Conservation (phyloP, 2,888 invertebrate genomes). For the Melanostoma mellinum region DNA sequence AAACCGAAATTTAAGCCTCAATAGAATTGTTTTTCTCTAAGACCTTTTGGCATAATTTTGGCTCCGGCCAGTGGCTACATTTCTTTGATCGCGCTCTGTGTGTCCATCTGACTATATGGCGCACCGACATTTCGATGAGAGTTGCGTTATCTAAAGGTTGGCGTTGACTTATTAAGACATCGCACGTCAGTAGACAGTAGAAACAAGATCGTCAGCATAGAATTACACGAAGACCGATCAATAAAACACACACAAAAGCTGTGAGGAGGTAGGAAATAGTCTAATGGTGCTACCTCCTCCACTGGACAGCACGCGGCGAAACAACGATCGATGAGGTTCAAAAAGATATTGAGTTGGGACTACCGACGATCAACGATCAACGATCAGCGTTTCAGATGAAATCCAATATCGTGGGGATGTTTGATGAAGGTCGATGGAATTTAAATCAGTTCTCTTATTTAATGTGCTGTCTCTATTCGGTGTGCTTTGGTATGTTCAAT, state of each 20-base stretch:
- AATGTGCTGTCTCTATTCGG: slow-evolving; percentile 55
- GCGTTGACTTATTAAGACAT: slow-evolving; percentile 73
- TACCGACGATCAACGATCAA: slow-evolving; percentile 26
- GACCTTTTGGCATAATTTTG: slow-evolving; percentile 53
- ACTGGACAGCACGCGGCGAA: neutral
- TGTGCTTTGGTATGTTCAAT: slow-evolving; percentile 61
- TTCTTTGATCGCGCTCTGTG: slow-evolving; percentile 37
- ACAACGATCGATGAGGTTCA: slow-evolving; percentile 9
- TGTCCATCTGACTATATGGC: slow-evolving; percentile 61
- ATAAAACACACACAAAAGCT: slow-evolving; percentile 50
- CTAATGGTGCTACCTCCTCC: neutral
- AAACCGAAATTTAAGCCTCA: slow-evolving; percentile 69
- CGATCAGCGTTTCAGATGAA: slow-evolving; percentile 58
- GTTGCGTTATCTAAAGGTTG: slow-evolving; percentile 53
- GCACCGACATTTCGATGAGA: slow-evolving; percentile 55
- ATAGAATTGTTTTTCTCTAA: slow-evolving; percentile 55
- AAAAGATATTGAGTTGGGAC: slow-evolving; percentile 37
- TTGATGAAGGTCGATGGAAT: slow-evolving; percentile 68
- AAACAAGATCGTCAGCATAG: slow-evolving; percentile 73
- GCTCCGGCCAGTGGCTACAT: slow-evolving; percentile 45
- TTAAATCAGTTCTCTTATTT: slow-evolving; percentile 19
- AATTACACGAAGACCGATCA: slow-evolving; percentile 70
- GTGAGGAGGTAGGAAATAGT: slow-evolving; percentile 35
- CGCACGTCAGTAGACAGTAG: slow-evolving; percentile 71
- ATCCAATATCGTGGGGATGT: slow-evolving; percentile 70